phyloP scores from a whole-genome alignment of 2,888 invertebrate species.

The Papilio gigon region DNA sequence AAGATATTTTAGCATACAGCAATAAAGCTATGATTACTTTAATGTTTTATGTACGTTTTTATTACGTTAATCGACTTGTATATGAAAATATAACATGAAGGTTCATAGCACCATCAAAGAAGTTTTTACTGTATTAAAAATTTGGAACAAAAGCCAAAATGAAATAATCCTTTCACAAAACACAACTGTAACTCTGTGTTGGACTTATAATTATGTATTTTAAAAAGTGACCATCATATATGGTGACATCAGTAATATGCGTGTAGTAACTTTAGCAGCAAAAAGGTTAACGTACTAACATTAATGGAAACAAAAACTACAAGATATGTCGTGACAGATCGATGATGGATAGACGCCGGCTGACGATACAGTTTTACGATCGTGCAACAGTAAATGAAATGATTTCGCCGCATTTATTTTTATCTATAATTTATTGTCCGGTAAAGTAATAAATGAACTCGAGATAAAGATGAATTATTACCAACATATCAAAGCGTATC shows the following conservation, averaged over 20 bases:
- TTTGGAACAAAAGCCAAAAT: not conserved
- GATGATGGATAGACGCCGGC: constrained; percentile 65
- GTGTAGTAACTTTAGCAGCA: constrained; percentile 45
- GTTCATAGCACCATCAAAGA: constrained; percentile 4
- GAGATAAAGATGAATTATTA: constrained; percentile 29
- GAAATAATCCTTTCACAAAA: not conserved
- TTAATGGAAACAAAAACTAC: constrained; percentile 66
- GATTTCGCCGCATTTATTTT: constrained; percentile 35
- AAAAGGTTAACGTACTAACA: constrained; percentile 70
- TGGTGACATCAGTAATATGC: constrained; percentile 17
- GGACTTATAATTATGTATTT: not conserved
- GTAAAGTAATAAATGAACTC: constrained; percentile 32
- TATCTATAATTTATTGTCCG: constrained; percentile 19
- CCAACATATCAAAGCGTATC: constrained; percentile 22
- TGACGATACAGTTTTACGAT: constrained; percentile 62
- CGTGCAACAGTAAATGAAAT: constrained; percentile 54
- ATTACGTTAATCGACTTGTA: not conserved
- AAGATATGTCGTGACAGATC: constrained; percentile 70
- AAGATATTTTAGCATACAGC: constrained; percentile 10
- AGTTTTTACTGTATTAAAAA: not conserved
- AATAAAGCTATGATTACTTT: constrained; percentile 1
- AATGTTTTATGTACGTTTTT: not conserved
- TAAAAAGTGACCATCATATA: constrained; percentile 1
- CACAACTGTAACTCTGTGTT: not conserved
- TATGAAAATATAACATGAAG: not conserved